phyloP scores from a whole-genome alignment of 2,113 vertebrate species.

The Potamarius usumacintae region DNA sequence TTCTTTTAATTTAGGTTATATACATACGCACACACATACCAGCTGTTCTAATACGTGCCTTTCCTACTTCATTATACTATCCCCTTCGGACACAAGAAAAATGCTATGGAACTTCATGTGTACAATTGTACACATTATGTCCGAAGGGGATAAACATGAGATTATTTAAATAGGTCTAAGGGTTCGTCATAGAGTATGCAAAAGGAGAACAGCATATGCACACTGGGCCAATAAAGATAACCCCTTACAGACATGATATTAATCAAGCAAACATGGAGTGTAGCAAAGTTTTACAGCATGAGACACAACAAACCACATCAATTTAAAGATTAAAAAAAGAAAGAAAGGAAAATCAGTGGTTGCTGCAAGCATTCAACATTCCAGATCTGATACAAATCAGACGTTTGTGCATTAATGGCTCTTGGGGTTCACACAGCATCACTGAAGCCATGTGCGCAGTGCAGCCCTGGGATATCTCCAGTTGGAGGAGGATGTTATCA shows the following conservation, averaged over 20 bases:
- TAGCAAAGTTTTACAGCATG: constrained; percentile 58
- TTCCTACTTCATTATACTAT: constrained; percentile 62
- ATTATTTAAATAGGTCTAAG: constrained; percentile 72
- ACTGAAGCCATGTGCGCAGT: constrained; percentile 11
- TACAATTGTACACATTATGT: too few relatives aligned
- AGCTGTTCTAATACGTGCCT: constrained; percentile 76
- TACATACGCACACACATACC: constrained; percentile 47
- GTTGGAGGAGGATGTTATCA: constrained; percentile 16
- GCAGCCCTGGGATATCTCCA: constrained; percentile 5
- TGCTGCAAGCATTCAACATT: constrained; percentile 57
- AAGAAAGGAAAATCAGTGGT: constrained; percentile 49
- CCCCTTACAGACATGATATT: constrained; percentile 68
- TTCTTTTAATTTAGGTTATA: constrained; percentile 62
- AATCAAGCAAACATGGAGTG: constrained; percentile 62
- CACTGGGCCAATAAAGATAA: constrained; percentile 69
- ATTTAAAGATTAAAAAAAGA: neutral
- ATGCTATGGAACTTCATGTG: too few relatives aligned
- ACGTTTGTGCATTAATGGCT: constrained; percentile 36
- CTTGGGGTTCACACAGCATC: constrained; percentile 29
- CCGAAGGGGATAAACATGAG: constrained; percentile 46
- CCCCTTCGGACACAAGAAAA: too few relatives aligned
- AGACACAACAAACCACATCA: constrained; percentile 62
- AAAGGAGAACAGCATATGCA: constrained; percentile 61
- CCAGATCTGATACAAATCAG: constrained; percentile 56
- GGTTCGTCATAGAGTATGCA: constrained; percentile 69